Percentiles rank a stretch among this genome's conserved stretches.
These are phyloP conservation scores for Umimayanthus chanpuru DNA, from an alignment of 92 coral and sea anemone genomes.

Conservation along the genomic window DNA sequence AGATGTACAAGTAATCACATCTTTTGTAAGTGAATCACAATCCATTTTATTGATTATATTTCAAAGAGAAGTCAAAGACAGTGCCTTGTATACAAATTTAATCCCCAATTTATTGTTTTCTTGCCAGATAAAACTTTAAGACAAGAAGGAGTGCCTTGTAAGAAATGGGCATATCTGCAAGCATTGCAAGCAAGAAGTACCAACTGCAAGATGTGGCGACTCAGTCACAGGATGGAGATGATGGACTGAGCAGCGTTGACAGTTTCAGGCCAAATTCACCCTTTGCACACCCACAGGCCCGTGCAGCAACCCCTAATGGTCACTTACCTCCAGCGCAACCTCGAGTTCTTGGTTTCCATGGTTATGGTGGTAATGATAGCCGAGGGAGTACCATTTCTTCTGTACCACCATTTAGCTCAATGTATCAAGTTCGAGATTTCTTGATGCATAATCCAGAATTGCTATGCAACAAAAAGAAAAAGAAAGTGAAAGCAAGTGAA, in stretches of 20 bases:
- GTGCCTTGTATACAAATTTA: background rate
- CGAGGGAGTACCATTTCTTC: conserved; percentile 20
- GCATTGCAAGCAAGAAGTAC: conserved; percentile 61
- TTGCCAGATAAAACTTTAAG: background rate
- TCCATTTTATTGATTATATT: too few species aligned
- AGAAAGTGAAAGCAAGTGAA: conserved; percentile 42
- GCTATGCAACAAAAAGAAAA: conserved; percentile 59
- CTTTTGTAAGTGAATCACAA: too few species aligned
- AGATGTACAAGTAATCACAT: too few species aligned
- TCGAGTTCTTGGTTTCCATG: conserved; percentile 43
- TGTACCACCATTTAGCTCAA: conserved; percentile 58
- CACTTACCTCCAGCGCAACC: conserved; percentile 27
- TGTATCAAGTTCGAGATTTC: conserved; percentile 76
- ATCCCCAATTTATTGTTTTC: background rate
- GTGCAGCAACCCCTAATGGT: conserved; percentile 50
- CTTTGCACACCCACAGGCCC: conserved; percentile 77
- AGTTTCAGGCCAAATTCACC: conserved; percentile 85
- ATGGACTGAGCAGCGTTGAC: conserved; percentile 71
- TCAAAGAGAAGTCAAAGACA: too few species aligned
- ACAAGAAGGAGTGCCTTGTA: background rate
- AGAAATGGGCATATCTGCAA: conserved; percentile 80
- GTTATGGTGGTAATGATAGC: conserved; percentile 43
- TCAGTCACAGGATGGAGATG: conserved; percentile 46
- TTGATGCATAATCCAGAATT: conserved; percentile 71
- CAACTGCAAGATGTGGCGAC: conserved; percentile 20